These are phyloP conservation scores for Cancer borealis DNA, from an alignment of 2,888 invertebrate species.

Conservation along the genomic window DNA sequence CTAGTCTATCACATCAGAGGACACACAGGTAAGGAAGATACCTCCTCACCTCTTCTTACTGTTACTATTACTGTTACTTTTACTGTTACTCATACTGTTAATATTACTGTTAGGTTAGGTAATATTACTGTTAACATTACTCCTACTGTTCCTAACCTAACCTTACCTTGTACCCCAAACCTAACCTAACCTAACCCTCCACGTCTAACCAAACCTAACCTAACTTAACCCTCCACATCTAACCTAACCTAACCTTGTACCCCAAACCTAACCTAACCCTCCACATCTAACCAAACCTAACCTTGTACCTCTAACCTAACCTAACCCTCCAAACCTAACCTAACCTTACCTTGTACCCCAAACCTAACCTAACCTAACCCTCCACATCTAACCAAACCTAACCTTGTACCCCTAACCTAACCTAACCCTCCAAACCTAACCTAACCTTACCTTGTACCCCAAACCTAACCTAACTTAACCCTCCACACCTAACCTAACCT, in stretches of 20 bases:
- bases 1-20: conserved; percentile 90
- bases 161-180: too few relatives aligned
- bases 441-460: not conserved
- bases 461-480: not conserved
- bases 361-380: not conserved
- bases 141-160: too few relatives aligned
- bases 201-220: not conserved
- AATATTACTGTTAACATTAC: too few relatives aligned
- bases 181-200: not conserved
- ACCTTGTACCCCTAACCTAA: too few relatives aligned
- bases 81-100: too few relatives aligned
- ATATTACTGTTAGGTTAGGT: too few relatives aligned
- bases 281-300: not conserved
- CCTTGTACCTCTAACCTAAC: not conserved
- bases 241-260: not conserved
- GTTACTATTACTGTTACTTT: too few relatives aligned
- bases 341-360: not conserved
- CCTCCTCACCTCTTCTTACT: not conserved
- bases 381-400: too few relatives aligned
- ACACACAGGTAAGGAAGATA: conserved; percentile 85
- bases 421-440: not conserved
- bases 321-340: not conserved
- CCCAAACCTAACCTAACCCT: not conserved
- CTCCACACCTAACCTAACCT: not conserved
- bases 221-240: not conserved